Evolutionary conservation across 2,797 vertebrate species (phyloP), one percentile per base, ranked within the genome.

Genomic region (Orientallactaga sibirica): DNA sequence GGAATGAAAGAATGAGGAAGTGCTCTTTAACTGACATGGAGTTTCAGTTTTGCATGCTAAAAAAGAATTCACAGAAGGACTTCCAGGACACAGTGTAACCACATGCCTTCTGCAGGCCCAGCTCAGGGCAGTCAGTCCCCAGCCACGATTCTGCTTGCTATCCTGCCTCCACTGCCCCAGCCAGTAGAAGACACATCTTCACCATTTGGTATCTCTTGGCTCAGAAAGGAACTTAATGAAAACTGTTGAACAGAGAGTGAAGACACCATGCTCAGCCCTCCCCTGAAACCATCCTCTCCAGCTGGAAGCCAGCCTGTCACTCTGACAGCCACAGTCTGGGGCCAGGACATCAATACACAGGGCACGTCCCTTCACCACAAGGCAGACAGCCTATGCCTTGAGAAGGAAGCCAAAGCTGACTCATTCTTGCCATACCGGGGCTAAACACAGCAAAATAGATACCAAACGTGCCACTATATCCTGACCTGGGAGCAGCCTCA

Each of bases 391-490:
- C 66, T 29, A 58, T 1, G 0, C 83, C 86, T 95, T 68, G 64
- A 85, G 82, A 78, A 87, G 41, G 74, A 89, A 48, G 88, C 93
- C 93, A 94, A 91, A 93, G 85, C 25, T 87, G 86, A 92, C 86
- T 83, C 78, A 92, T 95, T 95, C 93, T 80, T 90, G 64, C 79
- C 94, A 92, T 55, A 74, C 81, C 67, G 92, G 62, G 29, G 58
- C 71, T 74, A 61, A 86, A 87, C 79, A 71, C 74, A 93, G 25
- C 20, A 67, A 88, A 62, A 24, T 8, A 18, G 43, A 91, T 86
- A 86, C 61, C 61, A 87, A 88, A 58, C 70, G 66, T 48, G 70
- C 37, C 29, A 71, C 61, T 58, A 75, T 33, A 43, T 73, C 55
- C 66, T 68, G 83, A 52, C 77, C 41, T 48, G 22, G 62, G n/a